Conservation (phyloP, 2,888 invertebrate species). For the Acronicta aceris region DNA sequence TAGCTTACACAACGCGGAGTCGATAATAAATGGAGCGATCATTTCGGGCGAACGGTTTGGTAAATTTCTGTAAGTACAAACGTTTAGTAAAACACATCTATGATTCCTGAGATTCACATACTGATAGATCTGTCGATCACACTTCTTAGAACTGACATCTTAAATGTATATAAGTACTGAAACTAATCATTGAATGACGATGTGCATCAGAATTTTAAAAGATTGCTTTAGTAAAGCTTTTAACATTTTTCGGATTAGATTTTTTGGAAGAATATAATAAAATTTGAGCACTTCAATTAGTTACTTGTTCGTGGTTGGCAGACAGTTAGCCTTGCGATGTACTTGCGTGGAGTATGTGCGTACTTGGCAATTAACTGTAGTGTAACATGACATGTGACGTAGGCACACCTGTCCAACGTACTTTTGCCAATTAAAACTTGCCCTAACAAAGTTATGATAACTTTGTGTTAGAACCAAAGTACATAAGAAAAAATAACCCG, state of each 20-base stretch:
- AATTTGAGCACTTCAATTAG: conserved; percentile 14
- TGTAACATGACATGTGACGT: conserved; percentile 31
- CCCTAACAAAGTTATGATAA: conserved; percentile 38
- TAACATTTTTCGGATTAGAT: too few relatives aligned
- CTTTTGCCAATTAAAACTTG: conserved; percentile 38
- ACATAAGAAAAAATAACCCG: too few relatives aligned
- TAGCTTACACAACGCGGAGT: conserved; percentile 18
- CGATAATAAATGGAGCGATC: conserved; percentile 23
- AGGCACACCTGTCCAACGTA: conserved; percentile 29
- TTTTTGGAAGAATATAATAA: background rate
- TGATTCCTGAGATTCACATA: too few relatives aligned
- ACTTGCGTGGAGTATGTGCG: conserved; percentile 12
- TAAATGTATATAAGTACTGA: too few relatives aligned
- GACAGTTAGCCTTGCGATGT: conserved; percentile 20
- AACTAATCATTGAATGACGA: too few relatives aligned
- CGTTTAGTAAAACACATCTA: too few relatives aligned
- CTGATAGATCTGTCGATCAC: too few relatives aligned
- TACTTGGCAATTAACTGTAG: conserved; percentile 36
- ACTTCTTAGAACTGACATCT: too few relatives aligned
- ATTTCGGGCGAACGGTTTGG: background rate
- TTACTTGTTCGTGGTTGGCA: conserved; percentile 5
- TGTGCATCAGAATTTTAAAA: too few relatives aligned
- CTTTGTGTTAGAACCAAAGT: conserved; percentile 17
- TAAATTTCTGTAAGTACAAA: too few relatives aligned
- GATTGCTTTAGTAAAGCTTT: too few relatives aligned